A percentile compares a stretch with the other conserved stretches of the same genome.
Evolutionary conservation across 2,888 invertebrate genomes (phyloP).

Genomic region (Stenichneumon culpator): DNA sequence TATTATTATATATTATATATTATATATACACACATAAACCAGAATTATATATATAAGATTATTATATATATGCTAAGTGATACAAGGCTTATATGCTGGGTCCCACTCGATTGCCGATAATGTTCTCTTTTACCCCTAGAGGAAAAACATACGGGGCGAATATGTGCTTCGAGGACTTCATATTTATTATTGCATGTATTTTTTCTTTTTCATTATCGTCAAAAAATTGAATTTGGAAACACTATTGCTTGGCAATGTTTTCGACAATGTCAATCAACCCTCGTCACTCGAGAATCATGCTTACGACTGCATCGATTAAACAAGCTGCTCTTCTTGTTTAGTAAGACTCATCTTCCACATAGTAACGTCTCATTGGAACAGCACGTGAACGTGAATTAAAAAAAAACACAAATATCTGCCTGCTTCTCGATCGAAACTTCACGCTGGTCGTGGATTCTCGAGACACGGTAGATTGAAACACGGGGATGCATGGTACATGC

Average conservation of each 20-base stretch:
- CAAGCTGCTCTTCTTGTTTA: neutral
- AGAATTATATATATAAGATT: constrained; percentile 78
- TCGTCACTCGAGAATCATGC: constrained; percentile 59
- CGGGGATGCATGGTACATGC: constrained; percentile 10
- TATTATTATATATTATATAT: constrained; percentile 83
- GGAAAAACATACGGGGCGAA: constrained; percentile 6
- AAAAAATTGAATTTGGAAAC: neutral
- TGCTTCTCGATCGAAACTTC: constrained; percentile 64
- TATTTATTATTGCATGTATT: neutral
- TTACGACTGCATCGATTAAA: constrained; percentile 51
- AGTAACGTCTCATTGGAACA: constrained; percentile 31
- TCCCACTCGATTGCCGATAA: constrained; percentile 77
- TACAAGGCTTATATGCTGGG: constrained; percentile 80
- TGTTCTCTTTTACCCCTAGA: constrained; percentile 36
- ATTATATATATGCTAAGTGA: constrained; percentile 83
- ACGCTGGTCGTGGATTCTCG: constrained; percentile 72
- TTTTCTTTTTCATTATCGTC: neutral
- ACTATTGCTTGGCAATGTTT: constrained; percentile 25
- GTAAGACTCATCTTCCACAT: constrained; percentile 49
- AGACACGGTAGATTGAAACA: constrained; percentile 25
- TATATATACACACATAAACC: constrained; percentile 74
- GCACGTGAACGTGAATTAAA: neutral
- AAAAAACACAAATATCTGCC: constrained; percentile 24
- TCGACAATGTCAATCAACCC: constrained; percentile 7
- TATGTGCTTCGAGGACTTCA: neutral